Base-by-base conservation (phyloP, 2,888 invertebrate species). In the Phragmatobia fuliginosa region DNA sequence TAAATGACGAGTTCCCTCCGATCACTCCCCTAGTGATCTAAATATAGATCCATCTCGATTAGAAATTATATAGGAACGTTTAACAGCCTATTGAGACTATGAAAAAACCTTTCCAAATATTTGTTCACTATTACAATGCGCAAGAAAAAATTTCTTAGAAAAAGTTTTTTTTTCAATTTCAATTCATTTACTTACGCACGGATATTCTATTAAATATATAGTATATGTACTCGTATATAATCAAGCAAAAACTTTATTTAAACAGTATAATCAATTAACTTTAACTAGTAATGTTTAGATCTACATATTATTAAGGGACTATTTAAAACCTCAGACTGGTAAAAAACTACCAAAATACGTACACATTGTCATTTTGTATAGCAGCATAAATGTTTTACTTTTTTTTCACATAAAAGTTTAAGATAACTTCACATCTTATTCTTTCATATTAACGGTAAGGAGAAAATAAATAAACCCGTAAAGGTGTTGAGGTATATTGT, bases 11-110 rank as follows among this genome's bases (percentile, higher is more conserved):
- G 77, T 82, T 81, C 83, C 90, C 87, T 79, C 76, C 75, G 76
- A 78, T 83, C 81, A 85, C 86, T 90, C 90, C 90, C 81, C 86
- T 87, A 83, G 76, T 85, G 89, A 89, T 90, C 90, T 91, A 90
- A 91, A 92, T 89, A 92, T 91, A 87, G 83, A 75, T 77, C 72
- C 25, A 56, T 38, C 33, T 65, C 58, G 67, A 71, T 77, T 79
- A 77, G 83, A 84, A n/a, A 85, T 78, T 81, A 82, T 80, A 81
- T 74, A 79, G 78, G 74, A 62, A 79, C 74, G 82, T 82, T 80
- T 79, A 77, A 70, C 79, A 83, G 77, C 80, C 80, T 82, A 78
- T 74, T 67, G 75, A 74, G 73, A 82, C 71, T 64, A 56, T 68
- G 38, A 38, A 41, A 41, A 41, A 71, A 72, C 0, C 8, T 49